These are phyloP conservation scores for Dryocosmus kuriphilus DNA, from an alignment of 2,888 invertebrate species.

Conservation along the genomic window DNA sequence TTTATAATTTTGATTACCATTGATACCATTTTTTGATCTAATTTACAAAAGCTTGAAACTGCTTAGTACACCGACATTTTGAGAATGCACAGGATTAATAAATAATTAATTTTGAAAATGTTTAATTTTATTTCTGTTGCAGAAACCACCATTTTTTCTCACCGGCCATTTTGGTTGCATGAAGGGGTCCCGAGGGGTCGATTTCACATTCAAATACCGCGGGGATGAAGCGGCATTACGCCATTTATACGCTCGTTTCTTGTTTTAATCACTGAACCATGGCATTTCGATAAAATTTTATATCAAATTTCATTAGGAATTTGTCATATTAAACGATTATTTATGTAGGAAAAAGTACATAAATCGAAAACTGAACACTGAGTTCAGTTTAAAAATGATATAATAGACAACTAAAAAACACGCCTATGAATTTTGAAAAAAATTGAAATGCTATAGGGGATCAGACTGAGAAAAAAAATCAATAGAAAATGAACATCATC, in stretches of 20 bases:
- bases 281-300: neutral
- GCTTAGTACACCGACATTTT: too few species aligned
- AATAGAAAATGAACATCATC: too few species aligned
- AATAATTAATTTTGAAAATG: neutral
- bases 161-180: neutral
- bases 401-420: too few species aligned
- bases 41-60: too few species aligned
- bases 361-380: neutral
- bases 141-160: neutral
- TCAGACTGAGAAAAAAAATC: too few species aligned
- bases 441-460: too few species aligned
- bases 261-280: neutral
- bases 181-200: neutral
- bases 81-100: neutral
- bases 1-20: too few species aligned
- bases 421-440: too few species aligned
- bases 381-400: too few species aligned
- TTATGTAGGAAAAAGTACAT: neutral
- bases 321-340: neutral
- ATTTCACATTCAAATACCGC: neutral
- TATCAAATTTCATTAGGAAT: neutral
- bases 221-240: neutral
- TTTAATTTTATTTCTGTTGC: neutral
- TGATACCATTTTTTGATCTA: too few species aligned
- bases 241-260: constrained; percentile 2